Evolutionary conservation across 1,140 invertebrate species (phyloP), one percentile per base, ranked within the genome.

Genomic region (Lucilia sericata): DNA sequence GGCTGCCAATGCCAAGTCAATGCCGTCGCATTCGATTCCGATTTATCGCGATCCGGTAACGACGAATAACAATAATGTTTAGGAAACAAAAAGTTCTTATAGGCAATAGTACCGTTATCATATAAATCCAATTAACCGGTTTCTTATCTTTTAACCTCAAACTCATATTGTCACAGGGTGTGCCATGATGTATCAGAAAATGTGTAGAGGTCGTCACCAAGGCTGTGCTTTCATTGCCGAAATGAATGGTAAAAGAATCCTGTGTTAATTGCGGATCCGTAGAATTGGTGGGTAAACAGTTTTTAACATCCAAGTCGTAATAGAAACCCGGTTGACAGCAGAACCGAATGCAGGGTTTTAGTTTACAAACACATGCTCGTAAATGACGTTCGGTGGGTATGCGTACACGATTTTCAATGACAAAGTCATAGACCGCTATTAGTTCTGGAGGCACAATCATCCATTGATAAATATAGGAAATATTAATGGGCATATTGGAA

Each of bases 21-120:
- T 42, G 85, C 84, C 1, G 7, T 47, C 17, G 9, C 30, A 5
- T 47, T 47, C 75, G n/a, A 19, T 2, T 51, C 42, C 10, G 13
- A 19, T 51, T 80, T 51, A 80, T 51, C 76, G 5, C 84, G 81
- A 8, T 86, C 12, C 8, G 80, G 60, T 19, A 81, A 74, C 0
- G 87, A 86, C 0, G 87, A 86, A 78, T 85, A 90, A 75, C 89
- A 90, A 5, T 90, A 90, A 65, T 90, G 88, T 55, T 88, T 89
- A 78, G 87, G 85, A 36, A 90, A 89, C 5, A 86, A 74, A 34
- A 86, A 85, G 0, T 86, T 86, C 13, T 85, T 84, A 83, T 88
- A 83, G 12, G 78, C 86, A 19, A 90, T 85, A 0, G 87, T 87
- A n/a, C 89, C 89, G 55, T 90, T 89, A 88, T 88, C 87, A 12